A percentile compares a stretch with the other conserved stretches of the same genome.
Conservation (phyloP, 92 coral and sea anemone genomes). For the Scolanthus callimorphus region DNA sequence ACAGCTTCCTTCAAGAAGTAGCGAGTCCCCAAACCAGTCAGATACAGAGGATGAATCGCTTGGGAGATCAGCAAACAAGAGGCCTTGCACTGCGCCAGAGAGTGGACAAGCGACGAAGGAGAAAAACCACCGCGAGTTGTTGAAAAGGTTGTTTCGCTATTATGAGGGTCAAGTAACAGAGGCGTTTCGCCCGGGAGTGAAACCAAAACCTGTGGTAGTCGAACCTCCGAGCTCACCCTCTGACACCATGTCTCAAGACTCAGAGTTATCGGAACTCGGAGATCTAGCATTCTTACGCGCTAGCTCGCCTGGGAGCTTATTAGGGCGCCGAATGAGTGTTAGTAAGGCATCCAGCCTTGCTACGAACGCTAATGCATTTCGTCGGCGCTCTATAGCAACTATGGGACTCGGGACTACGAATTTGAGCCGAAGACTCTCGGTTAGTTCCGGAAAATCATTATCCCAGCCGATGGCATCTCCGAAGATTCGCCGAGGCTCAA, state of each 20-base stretch:
- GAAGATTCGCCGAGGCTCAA: constrained; percentile 68
- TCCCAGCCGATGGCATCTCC: constrained; percentile 35
- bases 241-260: constrained; percentile 14
- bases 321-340: constrained; percentile 58
- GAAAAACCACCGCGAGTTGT: constrained; percentile 48
- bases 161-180: constrained; percentile 63
- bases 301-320: constrained; percentile 21
- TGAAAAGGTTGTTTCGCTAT: constrained; percentile 44
- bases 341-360: constrained; percentile 36
- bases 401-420: constrained; percentile 13
- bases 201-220: constrained; percentile 39
- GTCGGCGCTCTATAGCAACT: constrained; percentile 72
- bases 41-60: constrained; percentile 7
- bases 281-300: constrained; percentile 29
- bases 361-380: constrained; percentile 28
- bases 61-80: constrained; percentile 7
- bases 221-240: constrained; percentile 25
- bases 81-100: constrained; percentile 69
- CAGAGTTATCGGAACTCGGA: constrained; percentile 36
- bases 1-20: constrained; percentile 23
- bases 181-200: constrained; percentile 62
- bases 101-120: constrained; percentile 11
- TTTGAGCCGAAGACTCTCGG: constrained; percentile 30
- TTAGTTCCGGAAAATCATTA: constrained; percentile 32
- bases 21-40: constrained; percentile 17